Evolutionary conservation across 2,888 invertebrate species (phyloP), one percentile per base, ranked within the genome.

Genomic region (Drosophila phalerata): DNA sequence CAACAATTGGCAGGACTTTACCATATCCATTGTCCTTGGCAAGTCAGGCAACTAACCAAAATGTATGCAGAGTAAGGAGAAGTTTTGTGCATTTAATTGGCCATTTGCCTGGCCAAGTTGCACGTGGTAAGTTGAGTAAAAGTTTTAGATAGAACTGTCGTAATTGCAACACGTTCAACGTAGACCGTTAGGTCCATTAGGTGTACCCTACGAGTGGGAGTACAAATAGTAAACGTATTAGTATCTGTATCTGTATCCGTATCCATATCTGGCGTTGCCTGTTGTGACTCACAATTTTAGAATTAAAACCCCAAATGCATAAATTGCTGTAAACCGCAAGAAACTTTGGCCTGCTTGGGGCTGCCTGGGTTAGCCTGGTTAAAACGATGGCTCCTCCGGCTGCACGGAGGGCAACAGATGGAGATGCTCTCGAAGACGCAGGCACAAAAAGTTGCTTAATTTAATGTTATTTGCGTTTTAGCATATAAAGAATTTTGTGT

Each of bases 401-500:
- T n/a, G 30, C 43, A 34, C 25, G 15, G 32, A 47, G 37, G 64
- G 62, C 78, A 79, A 69, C 68, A 62, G 69, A 75, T 68, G 71
- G 63, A 74, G 79, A 62, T 52, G 62, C 73, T 63, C 51, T 45
- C 55, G 49, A 69, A 66, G 72, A 64, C 51, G 66, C 61, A 53
- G 74, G 77, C 85, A 85, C 79, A 90, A 86, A 88, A 89, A 90
- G 76, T 88, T 90, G 76, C 90, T 91, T 92, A 92, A 92, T 92
- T 92, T 92, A 92, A 91, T 92, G 92, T 92, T 92, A 92, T 92
- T 92, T 92, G 91, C 91, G 79, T 91, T 91, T 91, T 88, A 91
- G 91, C 91, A 91, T 91, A 92, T 92, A 92, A 92, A 92, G 91
- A 92, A 92, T 91, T 90, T 92, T 90, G 92, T 90, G 91, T 92